Base-by-base conservation (phyloP, 2,113 vertebrate species). In the Hippolais icterina region DNA sequence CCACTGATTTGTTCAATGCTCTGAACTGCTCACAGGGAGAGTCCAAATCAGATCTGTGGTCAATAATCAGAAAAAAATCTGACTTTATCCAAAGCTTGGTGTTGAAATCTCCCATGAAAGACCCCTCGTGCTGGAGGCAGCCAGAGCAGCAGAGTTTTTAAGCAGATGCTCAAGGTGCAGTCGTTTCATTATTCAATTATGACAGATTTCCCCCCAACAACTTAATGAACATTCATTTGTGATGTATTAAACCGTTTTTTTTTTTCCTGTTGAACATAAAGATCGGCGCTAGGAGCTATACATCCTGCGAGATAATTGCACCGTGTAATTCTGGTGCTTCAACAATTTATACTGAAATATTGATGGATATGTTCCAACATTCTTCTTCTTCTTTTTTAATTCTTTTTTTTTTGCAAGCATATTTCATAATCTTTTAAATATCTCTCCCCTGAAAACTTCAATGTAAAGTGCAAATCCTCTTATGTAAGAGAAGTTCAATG, bases 201-300 rank as follows among this genome's bases (percentile, higher is more conserved):
- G 95, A 93, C 94, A 97, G 95, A 94, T 63, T 94, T 93, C 82
- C 97, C 57, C 91, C 94, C 91, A 97, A 87, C 96, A 81, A 94
- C 95, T 97, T 97, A 97, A 98, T 98, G 97, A 98, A 90, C 93
- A 84, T 87, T 97, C 93, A 95, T 97, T 98, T 97, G 90, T 95
- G 72, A 92, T 96, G 96, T 93, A 96, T 96, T 89, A 96, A 97
- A 91, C 84, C 90, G 41, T 92, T 96, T 97, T 96, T 57, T 33
- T n/a, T 57, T 57, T n/a, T 63, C 15, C 93, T 96, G 90, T 91
- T 96, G 92, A 97, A 96, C 15, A 71, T 96, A 97, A 97, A 97
- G 95, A 97, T 95, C 96, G 90, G 92, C 93, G 97, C 89, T 95
- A 91, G 97, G 94, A 98, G 90, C 91, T 93, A 93, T 75, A 89